Evolutionary conservation across 2,113 vertebrate genomes (phyloP).

Genomic region (Monopterus albus): DNA sequence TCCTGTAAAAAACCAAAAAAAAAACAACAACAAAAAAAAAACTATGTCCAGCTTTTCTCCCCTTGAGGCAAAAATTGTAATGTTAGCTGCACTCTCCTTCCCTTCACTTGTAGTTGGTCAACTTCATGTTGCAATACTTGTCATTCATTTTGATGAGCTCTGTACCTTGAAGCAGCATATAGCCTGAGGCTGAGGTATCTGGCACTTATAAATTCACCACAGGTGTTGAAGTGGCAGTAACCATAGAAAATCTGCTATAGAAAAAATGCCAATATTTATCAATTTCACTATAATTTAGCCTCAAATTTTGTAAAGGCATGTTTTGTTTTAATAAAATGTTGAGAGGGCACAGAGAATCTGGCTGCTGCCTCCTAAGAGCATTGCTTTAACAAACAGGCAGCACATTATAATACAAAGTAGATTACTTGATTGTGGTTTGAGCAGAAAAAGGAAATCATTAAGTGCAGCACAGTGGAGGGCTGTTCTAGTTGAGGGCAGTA

Average conservation of each 20-base stretch:
- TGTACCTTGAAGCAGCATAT: slow-evolving; percentile 35
- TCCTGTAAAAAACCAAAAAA: too few species aligned
- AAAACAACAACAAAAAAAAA: too few species aligned
- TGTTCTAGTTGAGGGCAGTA: slow-evolving; percentile 50
- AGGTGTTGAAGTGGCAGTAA: slow-evolving; percentile 31
- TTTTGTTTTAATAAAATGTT: slow-evolving; percentile 8
- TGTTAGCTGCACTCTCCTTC: slow-evolving; percentile 1
- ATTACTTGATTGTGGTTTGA: slow-evolving; percentile 30
- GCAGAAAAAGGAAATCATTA: slow-evolving; percentile 40
- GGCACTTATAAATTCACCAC: slow-evolving; percentile 32
- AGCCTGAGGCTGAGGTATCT: slow-evolving; percentile 34
- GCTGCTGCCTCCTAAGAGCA: background rate
- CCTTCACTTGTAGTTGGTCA: slow-evolving; percentile 35
- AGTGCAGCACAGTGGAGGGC: slow-evolving; percentile 28
- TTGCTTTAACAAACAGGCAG: background rate
- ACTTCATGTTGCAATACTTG: slow-evolving; percentile 28
- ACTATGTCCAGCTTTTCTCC: slow-evolving; percentile 4
- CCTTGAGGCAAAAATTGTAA: slow-evolving; percentile 23
- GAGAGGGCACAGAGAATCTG: background rate
- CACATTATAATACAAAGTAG: slow-evolving; percentile 14
- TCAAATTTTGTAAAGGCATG: background rate
- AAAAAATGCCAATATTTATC: slow-evolving; percentile 6
- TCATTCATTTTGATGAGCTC: slow-evolving; percentile 59
- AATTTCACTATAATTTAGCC: background rate
- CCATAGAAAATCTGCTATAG: slow-evolving; percentile 8